Conservation (phyloP, 2,113 vertebrate genomes). For the Loxodonta africana region DNA sequence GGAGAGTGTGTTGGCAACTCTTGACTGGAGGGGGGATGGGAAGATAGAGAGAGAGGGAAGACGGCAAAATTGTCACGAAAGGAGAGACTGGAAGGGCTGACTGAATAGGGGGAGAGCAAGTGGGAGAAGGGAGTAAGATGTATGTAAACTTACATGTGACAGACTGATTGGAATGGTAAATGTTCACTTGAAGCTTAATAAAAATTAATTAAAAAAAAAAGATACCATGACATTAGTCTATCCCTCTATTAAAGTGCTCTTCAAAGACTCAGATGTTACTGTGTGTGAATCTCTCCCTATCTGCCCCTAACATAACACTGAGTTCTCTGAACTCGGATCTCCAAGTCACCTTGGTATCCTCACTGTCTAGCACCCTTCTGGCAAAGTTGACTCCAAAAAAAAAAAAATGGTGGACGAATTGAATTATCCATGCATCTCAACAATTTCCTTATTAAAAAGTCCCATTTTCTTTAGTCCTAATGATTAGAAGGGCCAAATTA, state of each 20-base stretch:
- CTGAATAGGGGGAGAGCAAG: too few relatives aligned
- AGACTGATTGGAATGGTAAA: too few relatives aligned
- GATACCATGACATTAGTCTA: neutral
- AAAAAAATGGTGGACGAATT: neutral
- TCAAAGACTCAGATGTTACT: neutral
- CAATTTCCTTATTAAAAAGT: neutral
- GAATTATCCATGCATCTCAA: neutral
- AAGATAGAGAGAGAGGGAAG: too few relatives aligned
- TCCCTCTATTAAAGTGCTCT: neutral
- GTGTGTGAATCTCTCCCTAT: neutral
- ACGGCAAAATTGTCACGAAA: too few relatives aligned
- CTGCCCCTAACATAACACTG: neutral
- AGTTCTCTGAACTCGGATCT: constrained; percentile 19
- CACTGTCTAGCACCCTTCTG: neutral
- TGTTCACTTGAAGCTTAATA: too few relatives aligned
- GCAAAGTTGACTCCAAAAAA: constrained; percentile 4
- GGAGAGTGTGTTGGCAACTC: too few relatives aligned
- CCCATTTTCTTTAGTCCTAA: neutral
- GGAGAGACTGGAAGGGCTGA: too few relatives aligned
- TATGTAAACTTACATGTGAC: too few relatives aligned
- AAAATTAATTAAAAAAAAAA: neutral
- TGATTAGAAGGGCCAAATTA: neutral
- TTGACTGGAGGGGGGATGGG: too few relatives aligned
- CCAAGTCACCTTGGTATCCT: neutral
- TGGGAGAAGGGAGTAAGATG: too few relatives aligned